Evolutionary conservation across 2,797 vertebrate species (phyloP), one percentile per base, ranked within the genome.

Genomic region (Sebastes flavidus): DNA sequence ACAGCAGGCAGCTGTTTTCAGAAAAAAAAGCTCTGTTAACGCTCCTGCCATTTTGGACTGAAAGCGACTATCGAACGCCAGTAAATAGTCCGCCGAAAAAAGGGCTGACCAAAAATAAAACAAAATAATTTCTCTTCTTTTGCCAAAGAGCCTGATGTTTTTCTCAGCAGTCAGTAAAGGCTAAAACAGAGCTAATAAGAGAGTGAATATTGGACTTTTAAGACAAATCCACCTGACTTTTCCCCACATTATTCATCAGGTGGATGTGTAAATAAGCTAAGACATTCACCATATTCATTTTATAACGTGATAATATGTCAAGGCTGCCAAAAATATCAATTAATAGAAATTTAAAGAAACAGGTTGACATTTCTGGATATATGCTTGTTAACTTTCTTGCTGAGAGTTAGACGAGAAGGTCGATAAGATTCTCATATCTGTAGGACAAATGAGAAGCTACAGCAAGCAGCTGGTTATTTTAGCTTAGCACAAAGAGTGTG

Each of bases 121-220:
- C 38, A 0, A 42, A 6, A 42, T 42, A 0, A 42, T 42, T 0
- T 14, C 38, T 38, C 38, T 16, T 42, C 38, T 42, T 18, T 42
- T 42, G 38, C 52, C 54, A 4, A 14, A 54, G 3, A 56, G 6
- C 0, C 2, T 3, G 24, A 22, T 36, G 1, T 1, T 46, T 46
- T 46, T 46, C 16, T 46, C 42, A 0, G 42, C 16, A 30, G 4
- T 4, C 38, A 18, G 12, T 16, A 22, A n/a, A 30, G 69, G 27
- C 29, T 58, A 24, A 70, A 77, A 62, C 6, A 25, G 11, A 60
- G 13, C 18, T 29, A 18, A 42, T 29, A 42, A 42, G 14, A 16
- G 38, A 42, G 38, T 42, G 38, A 42, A 42, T 42, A 42, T n/a
- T 27, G 18, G 30, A 61, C 22, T 29, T 65, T 65, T 34, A 6